Base-by-base conservation (phyloP, 2,113 vertebrate species). In the Symphodus melops region DNA sequence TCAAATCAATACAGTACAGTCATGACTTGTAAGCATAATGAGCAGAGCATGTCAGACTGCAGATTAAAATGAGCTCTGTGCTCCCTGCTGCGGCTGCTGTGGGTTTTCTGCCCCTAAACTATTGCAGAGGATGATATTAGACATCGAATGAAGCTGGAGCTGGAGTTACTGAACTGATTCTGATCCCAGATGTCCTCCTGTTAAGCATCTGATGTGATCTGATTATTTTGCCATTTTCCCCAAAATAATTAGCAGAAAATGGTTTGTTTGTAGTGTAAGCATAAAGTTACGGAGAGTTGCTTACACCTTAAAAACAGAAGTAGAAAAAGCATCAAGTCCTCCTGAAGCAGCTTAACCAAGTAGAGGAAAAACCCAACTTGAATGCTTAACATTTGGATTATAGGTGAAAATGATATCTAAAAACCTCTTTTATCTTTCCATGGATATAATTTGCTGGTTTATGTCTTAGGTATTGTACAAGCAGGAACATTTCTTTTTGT, bases 1-100 rank as follows among this genome's bases (percentile, higher is more conserved):
- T 67, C 52, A 33, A 62, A 81, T 84, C 80, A 67, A 81, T 85
- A 71, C 42, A 33, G 49, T 66, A 25, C 57, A 19, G 52, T 81
- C 81, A 73, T 78, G 76, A 85, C 74, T 78, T 68, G 78, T 82
- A 67, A 86, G 74, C 77, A 51, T 68, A 73, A 75, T 80, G 69
- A 80, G 72, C 58, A 23, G 58, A 62, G 70, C 46, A 19, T 68
- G 42, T 79, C 70, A 39, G 44, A 8, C 48, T 0, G 14, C 53
- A 64, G 60, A 75, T 77, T 80, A 66, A 55, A 81, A 78, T 51
- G 19, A 65, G 42, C 64, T 39, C 25, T 25, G 48, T 42, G 16
- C 57, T 37, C 59, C 57, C 52, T 42, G 20, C 54, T 49, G 23
- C n/a, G 55, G 48, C 52, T 42, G 20, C 51, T 49, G 23, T 17